Percentiles rank a stretch among this genome's conserved stretches.
These are phyloP conservation scores for Aeoliscus strigatus DNA, from an alignment of 2,797 vertebrate species.

Conservation along the genomic window DNA sequence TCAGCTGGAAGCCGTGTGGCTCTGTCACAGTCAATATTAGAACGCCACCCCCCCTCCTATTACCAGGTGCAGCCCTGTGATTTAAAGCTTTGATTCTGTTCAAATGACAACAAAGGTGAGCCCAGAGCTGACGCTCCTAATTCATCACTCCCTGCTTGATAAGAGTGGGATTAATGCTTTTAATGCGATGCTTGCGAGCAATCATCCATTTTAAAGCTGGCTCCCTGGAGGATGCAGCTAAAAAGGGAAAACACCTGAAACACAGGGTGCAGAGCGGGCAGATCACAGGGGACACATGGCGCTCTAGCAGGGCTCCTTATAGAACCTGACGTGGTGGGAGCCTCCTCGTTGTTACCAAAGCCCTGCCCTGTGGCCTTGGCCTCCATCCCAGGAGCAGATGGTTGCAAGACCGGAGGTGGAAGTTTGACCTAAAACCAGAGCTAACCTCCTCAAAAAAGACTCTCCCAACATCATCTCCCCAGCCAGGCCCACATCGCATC, in stretches of 20 bases:
- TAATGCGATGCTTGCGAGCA: constrained; percentile 71
- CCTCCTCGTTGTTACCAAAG: constrained; percentile 45
- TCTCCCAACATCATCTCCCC: constrained; percentile 15
- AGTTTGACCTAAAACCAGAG: constrained; percentile 71
- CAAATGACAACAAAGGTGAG: constrained; percentile 80
- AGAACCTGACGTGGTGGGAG: constrained; percentile 31
- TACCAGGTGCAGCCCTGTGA: constrained; percentile 76
- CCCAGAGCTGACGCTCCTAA: constrained; percentile 72
- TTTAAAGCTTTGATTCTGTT: constrained; percentile 82
- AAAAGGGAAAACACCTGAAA: constrained; percentile 76
- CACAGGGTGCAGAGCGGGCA: constrained; percentile 50
- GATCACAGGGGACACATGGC: constrained; percentile 44
- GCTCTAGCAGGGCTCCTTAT: constrained; percentile 42
- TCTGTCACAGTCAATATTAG: constrained; percentile 69
- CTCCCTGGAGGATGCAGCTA: constrained; percentile 66
- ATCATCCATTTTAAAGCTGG: constrained; percentile 74
- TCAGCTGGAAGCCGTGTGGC: constrained; percentile 67
- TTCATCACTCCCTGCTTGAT: constrained; percentile 78
- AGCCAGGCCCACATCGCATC: constrained; percentile 27
- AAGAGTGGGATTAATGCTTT: constrained; percentile 79
- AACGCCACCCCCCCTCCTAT: constrained; percentile 62
- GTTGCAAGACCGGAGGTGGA: constrained; percentile 70
- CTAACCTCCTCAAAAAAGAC: constrained; percentile 23
- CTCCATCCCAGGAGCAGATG: constrained; percentile 73
- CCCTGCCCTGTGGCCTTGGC: constrained; percentile 69